Evolutionary conservation across 2,797 vertebrate genomes (phyloP), one percentile per base, ranked within the genome.

Genomic region (Malacoctenus gilli): DNA sequence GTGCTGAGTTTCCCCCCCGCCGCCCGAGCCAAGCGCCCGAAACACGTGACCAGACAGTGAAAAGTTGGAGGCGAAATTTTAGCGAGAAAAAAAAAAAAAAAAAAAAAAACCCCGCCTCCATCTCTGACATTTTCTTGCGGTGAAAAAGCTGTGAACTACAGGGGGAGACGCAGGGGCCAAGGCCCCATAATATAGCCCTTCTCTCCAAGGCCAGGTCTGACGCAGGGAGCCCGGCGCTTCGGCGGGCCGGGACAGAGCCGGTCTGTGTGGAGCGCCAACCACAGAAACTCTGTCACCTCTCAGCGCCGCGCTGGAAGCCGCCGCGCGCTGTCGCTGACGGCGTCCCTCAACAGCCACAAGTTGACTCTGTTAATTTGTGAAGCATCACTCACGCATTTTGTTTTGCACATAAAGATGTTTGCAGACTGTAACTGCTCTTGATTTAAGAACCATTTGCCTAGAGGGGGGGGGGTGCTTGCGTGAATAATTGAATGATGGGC

Each of bases 101-200:
- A 28, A 9, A 2, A 64, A 65, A 67, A 71, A 79, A 80, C 50
- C n/a, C n/a, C n/a, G n/a, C n/a, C 71, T 77, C 55, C 60, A 69
- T 68, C 60, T 64, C 64, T 75, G 69, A 83, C 61, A 83, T 86
- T 82, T 88, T 79, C 75, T 74, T 55, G 53, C 54, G 55, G 64
- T 73, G 50, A 86, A 85, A 85, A 87, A 86, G 72, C 59, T 77
- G 76, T 82, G 75, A 86, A 87, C 70, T 84, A 84, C 73, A 88
- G 75, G 76, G n/a, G 69, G 61, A 85, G 62, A 84, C 64, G 67
- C 53, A 56, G 62, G 53, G 83, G 84, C 83, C 75, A 81, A 84
- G 60, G 77, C 59, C 69, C 82, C 68, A 90, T 90, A 91, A 91
- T 89, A 85, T 85, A 82, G 69, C 76, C 87, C 80, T 89, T 91